Evolutionary conservation across 2,797 vertebrate species (phyloP).

Genomic region (Notamacropus eugenii): DNA sequence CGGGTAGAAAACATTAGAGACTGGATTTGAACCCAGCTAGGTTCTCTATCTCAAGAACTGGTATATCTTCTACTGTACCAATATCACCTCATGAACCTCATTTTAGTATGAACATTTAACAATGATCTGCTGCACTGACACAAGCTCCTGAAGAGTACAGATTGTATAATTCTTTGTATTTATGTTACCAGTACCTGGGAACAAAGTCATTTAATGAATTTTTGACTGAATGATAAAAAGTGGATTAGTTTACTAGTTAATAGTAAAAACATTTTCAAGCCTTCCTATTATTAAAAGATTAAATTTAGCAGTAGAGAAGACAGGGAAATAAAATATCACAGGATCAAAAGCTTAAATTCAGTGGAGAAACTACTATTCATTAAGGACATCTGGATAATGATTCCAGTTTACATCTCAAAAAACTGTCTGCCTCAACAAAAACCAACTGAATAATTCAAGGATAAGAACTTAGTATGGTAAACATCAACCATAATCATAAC

Average conservation of each 20-base stretch:
- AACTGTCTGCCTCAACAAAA: too few species aligned
- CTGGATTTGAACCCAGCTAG: neutral
- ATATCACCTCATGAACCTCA: neutral
- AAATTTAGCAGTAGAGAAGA: constrained; percentile 14
- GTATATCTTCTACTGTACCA: neutral
- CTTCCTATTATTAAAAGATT: constrained; percentile 3
- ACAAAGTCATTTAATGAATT: neutral
- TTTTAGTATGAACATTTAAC: neutral
- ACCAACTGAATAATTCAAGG: too few species aligned
- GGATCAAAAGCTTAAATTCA: neutral
- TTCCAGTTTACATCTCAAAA: too few species aligned
- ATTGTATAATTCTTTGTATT: neutral
- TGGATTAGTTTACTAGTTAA: neutral
- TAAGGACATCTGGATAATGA: neutral
- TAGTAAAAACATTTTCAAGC: constrained; percentile 22
- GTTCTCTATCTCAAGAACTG: neutral
- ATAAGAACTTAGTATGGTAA: neutral
- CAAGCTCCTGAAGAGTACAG: neutral
- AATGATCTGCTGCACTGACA: neutral
- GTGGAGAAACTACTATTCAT: neutral
- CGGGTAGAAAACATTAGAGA: neutral
- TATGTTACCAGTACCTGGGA: neutral
- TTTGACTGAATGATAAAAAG: neutral
- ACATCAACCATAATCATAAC: too few species aligned
- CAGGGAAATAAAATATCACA: neutral